Conservation (phyloP, 1,140 invertebrate species). For the Orius laevigatus region DNA sequence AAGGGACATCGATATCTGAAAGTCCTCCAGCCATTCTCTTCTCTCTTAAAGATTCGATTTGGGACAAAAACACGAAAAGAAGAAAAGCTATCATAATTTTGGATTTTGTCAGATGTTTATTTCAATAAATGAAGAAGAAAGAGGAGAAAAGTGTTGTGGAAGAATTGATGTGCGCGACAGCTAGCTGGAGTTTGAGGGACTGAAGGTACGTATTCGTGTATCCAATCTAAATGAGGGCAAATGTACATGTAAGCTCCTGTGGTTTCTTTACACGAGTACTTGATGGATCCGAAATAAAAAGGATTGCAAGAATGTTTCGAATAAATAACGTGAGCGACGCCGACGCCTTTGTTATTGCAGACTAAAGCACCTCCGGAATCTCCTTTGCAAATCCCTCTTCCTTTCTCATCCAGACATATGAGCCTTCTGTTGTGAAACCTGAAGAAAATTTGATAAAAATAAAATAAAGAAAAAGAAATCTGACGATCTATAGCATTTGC, state of each 20-base stretch:
- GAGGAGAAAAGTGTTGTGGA: not conserved
- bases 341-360: not conserved
- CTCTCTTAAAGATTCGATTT: no score
- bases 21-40: no score
- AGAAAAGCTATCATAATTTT: no score
- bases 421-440: no score
- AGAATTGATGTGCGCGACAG: not conserved
- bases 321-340: not conserved
- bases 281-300: not conserved
- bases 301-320: not conserved
- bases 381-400: not conserved
- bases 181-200: not conserved
- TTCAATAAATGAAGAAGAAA: no score
- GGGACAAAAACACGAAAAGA: no score
- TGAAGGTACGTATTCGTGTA: not conserved
- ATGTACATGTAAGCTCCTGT: conserved; percentile 3
- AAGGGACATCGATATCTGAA: no score
- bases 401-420: no score
- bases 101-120: no score
- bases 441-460: no score
- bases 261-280: not conserved
- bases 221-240: conserved; percentile 2
- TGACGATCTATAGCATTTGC: not conserved
- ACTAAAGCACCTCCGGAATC: not conserved
- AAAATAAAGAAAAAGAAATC: no score